Evolutionary conservation across 2,113 vertebrate species (phyloP).

Genomic region (Cyanistes caeruleus): DNA sequence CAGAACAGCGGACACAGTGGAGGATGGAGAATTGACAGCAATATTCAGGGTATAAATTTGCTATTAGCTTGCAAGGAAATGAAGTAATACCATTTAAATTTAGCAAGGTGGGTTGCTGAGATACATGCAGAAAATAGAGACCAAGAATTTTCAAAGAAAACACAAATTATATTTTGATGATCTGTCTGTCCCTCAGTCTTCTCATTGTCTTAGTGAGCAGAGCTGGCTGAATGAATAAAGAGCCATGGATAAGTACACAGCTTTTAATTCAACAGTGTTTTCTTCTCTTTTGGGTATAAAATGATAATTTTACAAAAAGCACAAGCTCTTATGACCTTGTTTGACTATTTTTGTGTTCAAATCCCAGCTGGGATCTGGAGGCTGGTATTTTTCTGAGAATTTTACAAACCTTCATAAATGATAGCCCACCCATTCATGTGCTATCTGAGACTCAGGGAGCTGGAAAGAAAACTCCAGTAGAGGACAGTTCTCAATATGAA

Average conservation of each 20-base stretch:
- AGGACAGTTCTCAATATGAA: neutral
- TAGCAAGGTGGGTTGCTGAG: constrained; percentile 10
- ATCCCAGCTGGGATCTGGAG: neutral
- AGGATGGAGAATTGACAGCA: constrained; percentile 12
- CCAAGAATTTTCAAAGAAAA: neutral
- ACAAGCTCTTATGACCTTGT: neutral
- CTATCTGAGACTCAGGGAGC: neutral
- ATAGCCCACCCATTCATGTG: neutral
- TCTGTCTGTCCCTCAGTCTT: neutral
- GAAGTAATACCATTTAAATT: constrained; percentile 17
- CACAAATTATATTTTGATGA: neutral
- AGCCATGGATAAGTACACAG: neutral
- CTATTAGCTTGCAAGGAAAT: constrained; percentile 29
- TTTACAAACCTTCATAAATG: neutral
- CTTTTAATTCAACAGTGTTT: neutral
- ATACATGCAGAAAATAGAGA: neutral
- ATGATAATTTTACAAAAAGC: neutral
- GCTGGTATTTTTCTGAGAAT: neutral
- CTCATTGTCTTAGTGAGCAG: neutral
- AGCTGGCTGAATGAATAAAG: neutral
- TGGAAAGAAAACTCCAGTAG: neutral
- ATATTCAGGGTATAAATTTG: neutral
- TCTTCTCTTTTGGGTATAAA: neutral
- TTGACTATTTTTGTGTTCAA: neutral
- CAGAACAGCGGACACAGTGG: neutral